Evolutionary conservation across 2,888 invertebrate species (phyloP).

Genomic region (Stenotaenia linearis): DNA sequence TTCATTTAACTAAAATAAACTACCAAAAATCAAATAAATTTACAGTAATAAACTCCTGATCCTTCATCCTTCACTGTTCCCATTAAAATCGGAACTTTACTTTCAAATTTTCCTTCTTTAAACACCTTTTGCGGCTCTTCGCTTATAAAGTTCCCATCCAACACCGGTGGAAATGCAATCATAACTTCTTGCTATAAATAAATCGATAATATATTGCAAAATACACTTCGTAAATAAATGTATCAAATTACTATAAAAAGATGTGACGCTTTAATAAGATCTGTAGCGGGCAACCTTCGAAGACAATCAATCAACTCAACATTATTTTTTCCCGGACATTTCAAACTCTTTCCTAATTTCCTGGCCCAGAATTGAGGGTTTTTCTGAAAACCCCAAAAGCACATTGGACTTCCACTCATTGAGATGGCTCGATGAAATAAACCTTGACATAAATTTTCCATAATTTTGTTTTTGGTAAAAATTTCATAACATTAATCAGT

Average conservation of each 20-base stretch:
- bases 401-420: not conserved
- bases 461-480: not conserved
- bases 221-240: too few species aligned
- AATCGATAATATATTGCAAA: too few species aligned
- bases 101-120: not conserved
- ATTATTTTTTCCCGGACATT: not conserved
- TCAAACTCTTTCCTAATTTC: not conserved
- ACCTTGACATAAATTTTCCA: not conserved
- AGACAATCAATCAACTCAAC: not conserved
- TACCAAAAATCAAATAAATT: not conserved
- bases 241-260: not conserved
- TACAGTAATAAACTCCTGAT: not conserved
- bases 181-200: not conserved
- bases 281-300: not conserved
- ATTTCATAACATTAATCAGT: too few species aligned
- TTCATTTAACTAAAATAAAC: too few species aligned
- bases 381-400: not conserved
- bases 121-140: not conserved
- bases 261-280: not conserved
- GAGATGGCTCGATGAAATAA: not conserved
- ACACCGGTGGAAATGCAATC: not conserved
- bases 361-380: not conserved
- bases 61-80: conserved; percentile 1
- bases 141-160: not conserved
- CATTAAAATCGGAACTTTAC: not conserved